These are phyloP conservation scores for Ceyx melanurus DNA, from an alignment of 2,113 vertebrate species.

Conservation along the genomic window DNA sequence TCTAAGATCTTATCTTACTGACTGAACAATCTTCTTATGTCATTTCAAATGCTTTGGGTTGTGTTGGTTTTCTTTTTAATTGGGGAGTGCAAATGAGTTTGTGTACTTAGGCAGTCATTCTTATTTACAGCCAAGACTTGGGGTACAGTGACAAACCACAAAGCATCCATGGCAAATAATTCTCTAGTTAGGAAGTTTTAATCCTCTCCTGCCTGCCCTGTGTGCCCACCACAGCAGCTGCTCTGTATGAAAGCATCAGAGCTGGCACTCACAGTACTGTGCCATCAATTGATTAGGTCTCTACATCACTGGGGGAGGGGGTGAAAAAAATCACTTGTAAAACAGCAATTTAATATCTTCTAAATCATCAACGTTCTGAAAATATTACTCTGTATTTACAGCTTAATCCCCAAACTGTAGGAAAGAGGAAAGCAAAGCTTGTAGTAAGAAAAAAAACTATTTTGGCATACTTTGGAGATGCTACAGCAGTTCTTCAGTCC, in stretches of 20 bases:
- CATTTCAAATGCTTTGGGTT: background rate
- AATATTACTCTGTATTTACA: background rate
- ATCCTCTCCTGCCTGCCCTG: background rate
- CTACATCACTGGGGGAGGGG: background rate
- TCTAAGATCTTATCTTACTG: background rate
- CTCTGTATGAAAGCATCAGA: background rate
- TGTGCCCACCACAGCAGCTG: background rate
- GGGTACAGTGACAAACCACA: background rate
- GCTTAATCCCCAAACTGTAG: background rate
- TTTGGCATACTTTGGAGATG: background rate
- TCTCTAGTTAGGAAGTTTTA: background rate
- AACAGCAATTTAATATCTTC: background rate
- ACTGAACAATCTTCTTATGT: background rate
- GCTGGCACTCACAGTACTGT: fast-evolving
- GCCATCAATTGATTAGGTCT: background rate
- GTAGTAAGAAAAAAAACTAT: background rate
- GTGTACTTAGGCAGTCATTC: background rate
- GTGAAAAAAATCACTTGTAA: background rate
- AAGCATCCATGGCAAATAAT: background rate
- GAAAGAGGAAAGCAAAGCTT: background rate
- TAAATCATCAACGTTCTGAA: background rate
- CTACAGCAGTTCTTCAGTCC: background rate
- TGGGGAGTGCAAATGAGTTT: background rate
- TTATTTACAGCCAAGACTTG: background rate
- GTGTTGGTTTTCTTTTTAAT: background rate